Conservation (phyloP, 1,140 invertebrate species). For the Lethrus apterus region DNA sequence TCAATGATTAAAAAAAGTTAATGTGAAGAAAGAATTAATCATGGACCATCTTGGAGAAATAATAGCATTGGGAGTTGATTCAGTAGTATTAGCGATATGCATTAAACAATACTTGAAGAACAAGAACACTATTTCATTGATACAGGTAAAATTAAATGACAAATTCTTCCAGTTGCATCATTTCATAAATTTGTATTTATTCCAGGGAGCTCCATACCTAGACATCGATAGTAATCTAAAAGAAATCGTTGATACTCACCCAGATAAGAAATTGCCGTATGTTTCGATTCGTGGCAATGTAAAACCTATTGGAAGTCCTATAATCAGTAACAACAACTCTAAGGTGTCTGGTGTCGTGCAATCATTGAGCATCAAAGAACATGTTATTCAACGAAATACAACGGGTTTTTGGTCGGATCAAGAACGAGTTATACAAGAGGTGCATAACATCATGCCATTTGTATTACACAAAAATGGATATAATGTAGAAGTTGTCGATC, state of each 20-base stretch:
- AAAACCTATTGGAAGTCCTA: conserved; percentile 61
- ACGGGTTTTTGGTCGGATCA: conserved; percentile 75
- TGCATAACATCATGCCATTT: conserved; percentile 68
- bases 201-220: conserved; percentile 57
- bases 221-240: conserved; percentile 56
- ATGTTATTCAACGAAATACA: conserved; percentile 63
- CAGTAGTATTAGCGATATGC: conserved; percentile 61
- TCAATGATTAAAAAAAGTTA: no score
- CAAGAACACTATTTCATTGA: conserved; percentile 54
- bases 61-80: conserved; percentile 62
- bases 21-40: neutral
- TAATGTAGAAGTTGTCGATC: conserved; percentile 63
- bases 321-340: conserved; percentile 60
- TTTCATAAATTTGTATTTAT: no score
- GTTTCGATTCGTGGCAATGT: conserved; percentile 63
- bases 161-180: no score
- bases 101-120: conserved; percentile 62
- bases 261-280: conserved; percentile 58
- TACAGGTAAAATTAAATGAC: conserved; percentile 48
- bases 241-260: conserved; percentile 49
- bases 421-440: conserved; percentile 62
- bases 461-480: conserved; percentile 53
- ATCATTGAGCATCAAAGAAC: conserved; percentile 63
- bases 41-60: conserved; percentile 57
- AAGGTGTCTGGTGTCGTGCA: conserved; percentile 66